Evolutionary conservation across 2,797 vertebrate species (phyloP).

Genomic region (Intellagama lesueurii): DNA sequence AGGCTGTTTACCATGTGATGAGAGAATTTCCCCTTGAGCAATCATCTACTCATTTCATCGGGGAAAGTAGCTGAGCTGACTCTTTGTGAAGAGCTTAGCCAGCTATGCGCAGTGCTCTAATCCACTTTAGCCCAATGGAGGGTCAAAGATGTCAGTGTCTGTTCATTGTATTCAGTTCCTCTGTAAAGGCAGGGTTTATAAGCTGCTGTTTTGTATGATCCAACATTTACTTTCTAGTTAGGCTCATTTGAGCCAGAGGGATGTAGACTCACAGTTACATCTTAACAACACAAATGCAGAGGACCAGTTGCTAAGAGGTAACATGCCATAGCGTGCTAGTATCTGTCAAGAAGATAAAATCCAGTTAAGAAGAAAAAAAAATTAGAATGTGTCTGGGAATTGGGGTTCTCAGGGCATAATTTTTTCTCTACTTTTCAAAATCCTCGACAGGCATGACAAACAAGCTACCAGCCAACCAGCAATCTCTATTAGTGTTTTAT

Average conservation of each 20-base stretch:
- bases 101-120: slow-evolving; percentile 50
- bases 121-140: slow-evolving; percentile 38
- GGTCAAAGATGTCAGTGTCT: slow-evolving; percentile 46
- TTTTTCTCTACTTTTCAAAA: no score
- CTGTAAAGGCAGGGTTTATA: background rate
- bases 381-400: no score
- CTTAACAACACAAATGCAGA: background rate
- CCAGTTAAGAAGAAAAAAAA: no score
- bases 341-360: no score
- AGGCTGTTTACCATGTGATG: slow-evolving; percentile 59
- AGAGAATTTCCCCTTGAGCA: slow-evolving; percentile 72
- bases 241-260: background rate
- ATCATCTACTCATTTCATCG: slow-evolving; percentile 62
- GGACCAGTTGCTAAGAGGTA: background rate
- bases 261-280: background rate
- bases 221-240: slow-evolving; percentile 3
- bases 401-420: no score
- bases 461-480: no score
- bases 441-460: no score
- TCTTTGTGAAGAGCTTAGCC: slow-evolving; percentile 61
- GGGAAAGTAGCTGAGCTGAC: slow-evolving; percentile 47
- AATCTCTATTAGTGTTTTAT: background rate
- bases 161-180: slow-evolving; percentile 11
- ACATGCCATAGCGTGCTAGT: no score
- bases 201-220: slow-evolving; percentile 1